Base-by-base conservation (phyloP, 2,113 vertebrate genomes). In the Gnathonemus longibarbis region DNA sequence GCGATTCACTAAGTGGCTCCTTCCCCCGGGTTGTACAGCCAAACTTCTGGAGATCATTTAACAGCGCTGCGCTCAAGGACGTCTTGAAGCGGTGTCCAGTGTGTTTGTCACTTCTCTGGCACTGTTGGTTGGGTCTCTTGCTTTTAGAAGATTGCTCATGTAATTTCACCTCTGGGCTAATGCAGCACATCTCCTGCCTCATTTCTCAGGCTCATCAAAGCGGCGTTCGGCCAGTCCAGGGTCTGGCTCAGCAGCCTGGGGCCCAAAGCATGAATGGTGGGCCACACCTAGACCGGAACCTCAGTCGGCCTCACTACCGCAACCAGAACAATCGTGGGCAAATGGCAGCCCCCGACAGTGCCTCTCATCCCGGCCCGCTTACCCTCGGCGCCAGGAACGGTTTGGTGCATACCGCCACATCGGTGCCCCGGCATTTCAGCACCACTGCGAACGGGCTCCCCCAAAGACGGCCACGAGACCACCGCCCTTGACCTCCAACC, bases 381-480 rank as follows among this genome's bases (percentile, higher is more conserved):
- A 91, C 92, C 35, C 74, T 93, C 24, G 92, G 58, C 91, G 92
- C 84, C 89, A 90, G 92, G 31, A 91, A 92, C 93, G 88, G 91
- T 46, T 93, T 94, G 46, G 17, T 92, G 92, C 91, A 92, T 62
- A 90, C 91, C 91, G 84, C 91, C 17, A 70, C 94, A 9, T 91
- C 89, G 91, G 62, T 83, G 77, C 48, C 77, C 53, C 93, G 93
- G 91, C 94, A 94, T 62, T 95, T 95, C 77, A 93, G 92, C 4
- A 62, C 93, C 45, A 58, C 94, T 89, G 89, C 95, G 77, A 95
- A 95, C 27, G 97, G 96, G 91, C 96, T 98, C 58, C 97, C 97
- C 4, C 98, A 97, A 89, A 95, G 97, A 91, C 97, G 93, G 92
- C 97, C 97, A 45, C 94, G 97, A 92, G 96, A 95, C 89, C 95